Base-by-base conservation (phyloP, 2,797 vertebrate genomes). In the Sylvia borin region DNA sequence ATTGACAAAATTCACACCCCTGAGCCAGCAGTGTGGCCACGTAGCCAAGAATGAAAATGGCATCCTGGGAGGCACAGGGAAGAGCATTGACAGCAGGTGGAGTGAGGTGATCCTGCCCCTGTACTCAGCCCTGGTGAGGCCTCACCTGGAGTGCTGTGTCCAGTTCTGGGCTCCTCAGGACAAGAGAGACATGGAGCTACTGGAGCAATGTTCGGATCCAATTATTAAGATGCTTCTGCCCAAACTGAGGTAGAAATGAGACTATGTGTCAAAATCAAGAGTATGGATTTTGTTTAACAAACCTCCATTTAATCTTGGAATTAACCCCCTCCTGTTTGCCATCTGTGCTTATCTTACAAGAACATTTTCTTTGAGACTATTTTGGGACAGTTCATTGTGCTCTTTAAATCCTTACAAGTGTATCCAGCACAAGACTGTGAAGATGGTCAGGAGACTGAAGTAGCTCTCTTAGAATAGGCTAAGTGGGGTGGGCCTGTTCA, bases 51-150 rank as follows among this genome's bases (percentile, higher is more conserved):
- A 60, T 1, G 14, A 5, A 4, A 66, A 7, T 19, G 5, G 8
- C 8, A 16, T 11, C 40, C 47, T 54, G 17, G 11, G 15, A 2
- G 3, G 0, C 40, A 54, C 10, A 47, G 1, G 12, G 31, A 74
- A 26, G 21, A 67, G 3, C 21, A 47, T 2, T 66, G 11, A 9
- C 61, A 53, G 60, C 3, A 34, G 47, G 11, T 34, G 0, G 0
- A 40, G 21, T 20, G 10, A 40, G 17, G 15, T 34, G 54, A 67
- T 60, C 5, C 14, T 32, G 5, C 5, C 17, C 18, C 17, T 54
- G 2, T 4, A 53, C 15, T 54, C 47, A 34, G 17, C 5, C 4
- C 8, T 22, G 11, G 5, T 16, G 40, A 81, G 40, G 29, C 15
- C 12, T 80, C 29, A 19, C 5, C 17, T 60, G 47, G 24, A 47